Base-by-base conservation (phyloP, 2,113 vertebrate genomes). In the Chunga burmeisteri region DNA sequence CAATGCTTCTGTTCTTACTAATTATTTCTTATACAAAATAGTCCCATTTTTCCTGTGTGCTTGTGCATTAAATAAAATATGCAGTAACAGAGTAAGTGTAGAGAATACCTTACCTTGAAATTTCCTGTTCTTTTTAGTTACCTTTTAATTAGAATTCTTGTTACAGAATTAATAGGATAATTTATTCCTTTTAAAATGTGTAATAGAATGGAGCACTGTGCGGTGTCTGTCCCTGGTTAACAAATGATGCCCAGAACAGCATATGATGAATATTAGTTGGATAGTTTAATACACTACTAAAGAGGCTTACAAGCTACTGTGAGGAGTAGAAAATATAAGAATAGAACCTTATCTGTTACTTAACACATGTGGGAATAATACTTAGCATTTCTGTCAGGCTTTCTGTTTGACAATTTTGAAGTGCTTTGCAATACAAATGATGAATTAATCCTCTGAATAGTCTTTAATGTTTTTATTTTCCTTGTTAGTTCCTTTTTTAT, bases 341-440 rank as follows among this genome's bases (percentile, higher is more conserved):
- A 91, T 62, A 90, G 86, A 89, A 93, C 30, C 71, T 95, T 96
- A 94, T 97, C 94, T 87, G 81, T 93, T 93, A 95, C 70, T 94
- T 95, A 95, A 73, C 77, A 56, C 73, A 49, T 29, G 10, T 94
- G 93, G 81, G 86, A 96, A 88, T 96, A 90, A 79, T 91, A 88
- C 52, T 95, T 95, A 91, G 62, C 78, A 85, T 95, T 96, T 96
- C 83, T 91, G 46, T 90, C 66, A 85, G 58, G 66, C 49, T 91
- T 93, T 80, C 26, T 2, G 2, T 95, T 92, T 91, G 89, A 95
- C 42, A 32, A 77, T 88, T 96, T 94, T 90, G 42, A 91, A 97
- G 91, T 75, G 46, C 74, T 95, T 96, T 93, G 78, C 89, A 71
- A 38, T 86, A 86, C 68, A 94, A 78, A 81, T 88, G 78, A 80